Evolutionary conservation across 2,888 invertebrate genomes (phyloP).

Genomic region (Spilosoma lubricipeda): DNA sequence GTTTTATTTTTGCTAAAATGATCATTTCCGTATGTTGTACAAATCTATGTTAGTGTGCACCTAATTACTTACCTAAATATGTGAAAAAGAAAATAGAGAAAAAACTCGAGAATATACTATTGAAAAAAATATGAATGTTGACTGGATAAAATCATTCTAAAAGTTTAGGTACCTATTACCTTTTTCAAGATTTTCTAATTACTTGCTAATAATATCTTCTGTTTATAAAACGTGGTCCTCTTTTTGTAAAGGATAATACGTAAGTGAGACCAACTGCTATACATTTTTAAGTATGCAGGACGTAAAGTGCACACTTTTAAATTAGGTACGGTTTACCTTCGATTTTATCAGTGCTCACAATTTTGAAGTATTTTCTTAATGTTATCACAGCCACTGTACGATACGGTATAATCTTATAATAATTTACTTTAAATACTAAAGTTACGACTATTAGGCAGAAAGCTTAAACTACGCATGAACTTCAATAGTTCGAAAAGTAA

Average conservation of each 20-base stretch:
- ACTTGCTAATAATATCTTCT: too few relatives aligned
- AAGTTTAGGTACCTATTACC: background rate
- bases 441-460: slow-evolving; percentile 26
- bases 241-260: background rate
- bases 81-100: slow-evolving; percentile 32
- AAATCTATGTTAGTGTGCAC: slow-evolving; percentile 13
- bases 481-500: background rate
- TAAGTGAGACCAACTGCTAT: background rate
- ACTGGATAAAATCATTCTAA: background rate
- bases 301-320: background rate
- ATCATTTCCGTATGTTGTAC: background rate
- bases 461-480: slow-evolving; percentile 33
- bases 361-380: slow-evolving; percentile 46
- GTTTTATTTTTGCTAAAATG: too few relatives aligned
- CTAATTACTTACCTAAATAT: slow-evolving; percentile 25
- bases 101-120: too few relatives aligned
- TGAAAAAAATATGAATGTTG: slow-evolving; percentile 3
- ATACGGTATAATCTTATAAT: slow-evolving; percentile 59
- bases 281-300: background rate
- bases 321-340: background rate
- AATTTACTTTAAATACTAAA: slow-evolving; percentile 25
- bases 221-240: background rate
- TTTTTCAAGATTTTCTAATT: too few relatives aligned
- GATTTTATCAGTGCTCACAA: slow-evolving; percentile 41
- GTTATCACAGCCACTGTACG: slow-evolving; percentile 79